phyloP scores from a whole-genome alignment of 2,888 invertebrate genomes.

The Laothoe populi region DNA sequence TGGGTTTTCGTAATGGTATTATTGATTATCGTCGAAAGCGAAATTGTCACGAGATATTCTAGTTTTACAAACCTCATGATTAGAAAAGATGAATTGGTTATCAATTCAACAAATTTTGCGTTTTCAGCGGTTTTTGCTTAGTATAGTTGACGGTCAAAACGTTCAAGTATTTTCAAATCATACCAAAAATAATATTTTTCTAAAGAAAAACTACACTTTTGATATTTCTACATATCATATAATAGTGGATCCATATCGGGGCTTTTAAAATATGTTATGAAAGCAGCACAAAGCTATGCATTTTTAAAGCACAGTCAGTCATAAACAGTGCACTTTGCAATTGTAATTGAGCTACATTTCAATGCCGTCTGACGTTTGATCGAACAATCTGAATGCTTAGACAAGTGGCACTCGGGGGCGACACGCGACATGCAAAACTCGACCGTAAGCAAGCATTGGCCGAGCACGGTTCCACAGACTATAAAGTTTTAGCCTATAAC shows the following conservation, averaged over 20 bases:
- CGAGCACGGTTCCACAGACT: conserved; percentile 15
- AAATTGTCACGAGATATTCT: conserved; percentile 10
- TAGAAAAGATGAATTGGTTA: neutral
- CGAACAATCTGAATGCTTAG: conserved; percentile 41
- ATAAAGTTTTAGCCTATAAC: conserved; percentile 9
- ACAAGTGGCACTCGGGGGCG: conserved; percentile 38
- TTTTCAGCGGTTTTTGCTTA: neutral
- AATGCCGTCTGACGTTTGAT: conserved; percentile 16
- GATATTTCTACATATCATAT: neutral
- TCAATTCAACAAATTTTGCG: neutral
- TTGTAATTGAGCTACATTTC: conserved; percentile 27
- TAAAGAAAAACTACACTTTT: neutral
- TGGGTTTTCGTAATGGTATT: conserved; percentile 6
- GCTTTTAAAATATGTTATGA: too few species aligned
- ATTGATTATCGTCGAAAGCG: neutral
- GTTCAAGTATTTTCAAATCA: neutral
- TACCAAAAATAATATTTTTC: neutral
- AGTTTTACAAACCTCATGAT: conserved; percentile 7
- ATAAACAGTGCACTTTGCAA: conserved; percentile 13
- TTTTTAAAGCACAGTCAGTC: neutral
- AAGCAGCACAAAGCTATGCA: too few species aligned
- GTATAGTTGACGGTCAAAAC: neutral
- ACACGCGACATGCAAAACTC: conserved; percentile 39
- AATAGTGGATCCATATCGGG: too few species aligned
- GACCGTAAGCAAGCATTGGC: conserved; percentile 42